A percentile compares a stretch with the other conserved stretches of the same genome.
These are phyloP conservation scores for Drosophila auraria DNA, from an alignment of 1,140 invertebrate genomes.

Conservation along the genomic window DNA sequence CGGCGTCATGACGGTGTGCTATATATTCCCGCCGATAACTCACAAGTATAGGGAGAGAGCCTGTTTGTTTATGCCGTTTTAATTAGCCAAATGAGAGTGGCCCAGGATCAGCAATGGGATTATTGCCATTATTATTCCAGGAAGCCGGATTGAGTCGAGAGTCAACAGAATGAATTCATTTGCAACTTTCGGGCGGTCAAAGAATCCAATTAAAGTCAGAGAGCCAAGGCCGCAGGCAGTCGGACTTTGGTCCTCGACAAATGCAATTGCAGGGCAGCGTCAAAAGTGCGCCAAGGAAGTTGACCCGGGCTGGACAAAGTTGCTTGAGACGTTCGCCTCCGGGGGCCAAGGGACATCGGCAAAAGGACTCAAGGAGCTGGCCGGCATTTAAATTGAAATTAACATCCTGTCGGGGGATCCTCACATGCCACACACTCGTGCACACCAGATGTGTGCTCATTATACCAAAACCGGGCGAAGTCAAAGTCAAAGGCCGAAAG, in stretches of 20 bases:
- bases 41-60: conserved; percentile 31
- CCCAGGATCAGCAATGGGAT: conserved; percentile 21
- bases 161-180: conserved; percentile 42
- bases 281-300: conserved; percentile 54
- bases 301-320: conserved; percentile 38
- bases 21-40: conserved; percentile 55
- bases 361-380: conserved; percentile 65
- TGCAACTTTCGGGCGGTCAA: conserved; percentile 29
- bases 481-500: conserved; percentile 61
- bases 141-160: conserved; percentile 34
- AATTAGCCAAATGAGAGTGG: conserved; percentile 73
- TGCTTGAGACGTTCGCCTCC: conserved; percentile 40
- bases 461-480: conserved; percentile 55
- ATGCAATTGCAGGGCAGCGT: conserved; percentile 42
- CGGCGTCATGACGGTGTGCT: conserved; percentile 54
- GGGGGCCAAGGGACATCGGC: conserved; percentile 40
- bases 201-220: conserved; percentile 76
- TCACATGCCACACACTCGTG: conserved; percentile 25
- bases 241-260: conserved; percentile 26
- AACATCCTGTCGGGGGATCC: conserved; percentile 68
- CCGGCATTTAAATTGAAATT: conserved; percentile 80
- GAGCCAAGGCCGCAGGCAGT: conserved; percentile 35
- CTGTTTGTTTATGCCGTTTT: conserved; percentile 73
- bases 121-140: conserved; percentile 26
- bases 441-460: conserved; percentile 65